These are phyloP conservation scores for Aselliscus stoliczkanus DNA, from an alignment of 2,797 vertebrate species.

Conservation along the genomic window DNA sequence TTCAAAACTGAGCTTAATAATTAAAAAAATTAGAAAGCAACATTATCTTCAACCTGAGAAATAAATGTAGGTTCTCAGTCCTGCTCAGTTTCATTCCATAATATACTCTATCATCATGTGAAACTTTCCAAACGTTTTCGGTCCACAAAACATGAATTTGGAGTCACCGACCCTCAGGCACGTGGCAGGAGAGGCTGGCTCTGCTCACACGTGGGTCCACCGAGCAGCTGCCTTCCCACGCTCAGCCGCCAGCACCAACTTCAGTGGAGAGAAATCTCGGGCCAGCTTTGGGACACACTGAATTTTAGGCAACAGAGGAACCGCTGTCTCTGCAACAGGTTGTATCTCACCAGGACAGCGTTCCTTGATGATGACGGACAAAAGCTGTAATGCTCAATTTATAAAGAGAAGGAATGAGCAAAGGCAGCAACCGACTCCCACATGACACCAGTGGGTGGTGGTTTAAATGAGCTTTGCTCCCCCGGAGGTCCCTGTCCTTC, in stretches of 20 bases:
- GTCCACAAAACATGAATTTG: too few relatives aligned
- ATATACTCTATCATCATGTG: rapidly evolving
- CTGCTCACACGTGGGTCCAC: background rate
- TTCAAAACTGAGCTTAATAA: background rate
- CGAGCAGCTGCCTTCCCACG: rapidly evolving
- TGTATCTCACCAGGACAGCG: too few relatives aligned
- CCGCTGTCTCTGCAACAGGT: background rate
- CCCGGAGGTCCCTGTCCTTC: rapidly evolving
- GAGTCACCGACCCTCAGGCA: too few relatives aligned
- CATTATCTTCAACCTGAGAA: too few relatives aligned
- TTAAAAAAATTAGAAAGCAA: background rate
- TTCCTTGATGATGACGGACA: background rate
- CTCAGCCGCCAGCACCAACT: rapidly evolving
- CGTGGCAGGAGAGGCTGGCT: rapidly evolving
- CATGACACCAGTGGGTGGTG: background rate
- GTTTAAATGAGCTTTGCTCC: background rate
- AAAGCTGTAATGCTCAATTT: background rate
- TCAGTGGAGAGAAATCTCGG: background rate
- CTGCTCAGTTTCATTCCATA: background rate
- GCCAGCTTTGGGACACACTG: background rate
- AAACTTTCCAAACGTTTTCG: background rate
- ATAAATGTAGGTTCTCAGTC: too few relatives aligned
- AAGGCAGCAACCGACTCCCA: background rate
- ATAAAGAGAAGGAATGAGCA: background rate
- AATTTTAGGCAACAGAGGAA: background rate